Base-by-base conservation (phyloP, 2,113 vertebrate genomes). In the Sceloporus undulatus region DNA sequence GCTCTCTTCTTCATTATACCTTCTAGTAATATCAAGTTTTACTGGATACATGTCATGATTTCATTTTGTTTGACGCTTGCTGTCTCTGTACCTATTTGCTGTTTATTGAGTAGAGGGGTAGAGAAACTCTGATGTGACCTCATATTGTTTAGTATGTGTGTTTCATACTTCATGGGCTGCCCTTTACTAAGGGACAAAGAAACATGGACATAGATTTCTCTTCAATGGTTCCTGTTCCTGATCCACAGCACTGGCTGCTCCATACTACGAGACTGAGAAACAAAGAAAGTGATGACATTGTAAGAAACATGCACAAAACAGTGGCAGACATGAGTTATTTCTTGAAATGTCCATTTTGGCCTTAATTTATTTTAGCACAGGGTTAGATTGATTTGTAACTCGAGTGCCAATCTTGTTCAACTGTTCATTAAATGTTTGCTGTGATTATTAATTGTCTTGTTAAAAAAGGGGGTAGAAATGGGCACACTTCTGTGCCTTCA, bases 401-500 rank as follows among this genome's bases (percentile, higher is more conserved):
- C 89, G 88, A 87, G 40, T 78, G 56, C 3, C 48, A 87, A 83
- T 90, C 8, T 75, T 84, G 66, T 85, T 29, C 90, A 90, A 70
- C 87, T 89, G 85, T 68, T 90, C 29, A 86, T 91, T 79, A 87
- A 87, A 13, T 89, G 79, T 89, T 95, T 93, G 90, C 81, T 90
- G n/a, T 91, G 87, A 79, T 21, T 93, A 86, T 95, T 96, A 94
- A 91, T 93, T 94, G 91, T 93, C 93, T 79, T 91, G 25, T 87
- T 91, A 92, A 90, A 94, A 94, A 27, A 65, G 86, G 89, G 77
- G 10, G 21, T 29, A 23, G 66, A 79, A 90, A 87, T 62, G 88
- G 86, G 73, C 66, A 93, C 90, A 85, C 73, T 92, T 93, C 89
- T 94, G 86, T 93, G 3, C 85, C 94, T 95, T 92, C 83, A 90